Evolutionary conservation across 2,113 vertebrate genomes (phyloP).

Genomic region (Dasyurus viverrinus): DNA sequence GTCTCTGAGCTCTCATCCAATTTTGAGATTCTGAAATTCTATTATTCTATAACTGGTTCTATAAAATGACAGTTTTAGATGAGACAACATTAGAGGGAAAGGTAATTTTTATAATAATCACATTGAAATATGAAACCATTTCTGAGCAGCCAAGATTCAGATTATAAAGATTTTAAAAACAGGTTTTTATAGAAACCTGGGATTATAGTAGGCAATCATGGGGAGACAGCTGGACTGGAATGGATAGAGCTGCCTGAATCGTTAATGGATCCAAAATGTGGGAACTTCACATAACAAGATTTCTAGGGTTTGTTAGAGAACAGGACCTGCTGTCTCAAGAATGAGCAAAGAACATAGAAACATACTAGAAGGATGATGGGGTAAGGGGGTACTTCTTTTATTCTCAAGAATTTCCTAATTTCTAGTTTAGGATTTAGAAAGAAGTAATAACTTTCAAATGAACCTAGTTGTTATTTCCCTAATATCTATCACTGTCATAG

Average conservation of each 20-base stretch:
- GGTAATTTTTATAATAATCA: background rate
- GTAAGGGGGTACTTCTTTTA: background rate
- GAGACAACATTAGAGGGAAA: background rate
- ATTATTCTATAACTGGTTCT: background rate
- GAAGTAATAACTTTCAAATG: background rate
- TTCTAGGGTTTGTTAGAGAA: background rate
- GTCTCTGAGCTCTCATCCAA: background rate
- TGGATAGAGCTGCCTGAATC: background rate
- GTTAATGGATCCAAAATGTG: background rate
- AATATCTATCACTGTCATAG: background rate
- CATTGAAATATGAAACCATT: background rate
- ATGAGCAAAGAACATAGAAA: background rate
- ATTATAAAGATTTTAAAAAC: background rate
- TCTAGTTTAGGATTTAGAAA: background rate
- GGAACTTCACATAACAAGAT: background rate
- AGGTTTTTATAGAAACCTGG: background rate
- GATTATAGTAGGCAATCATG: background rate
- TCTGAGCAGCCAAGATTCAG: background rate
- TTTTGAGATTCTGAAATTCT: background rate
- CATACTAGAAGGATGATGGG: background rate
- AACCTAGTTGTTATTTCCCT: background rate
- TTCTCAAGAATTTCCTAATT: background rate
- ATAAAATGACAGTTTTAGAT: background rate
- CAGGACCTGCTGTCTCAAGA: too few relatives aligned
- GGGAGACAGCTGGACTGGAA: background rate